A percentile compares a stretch with the other conserved stretches of the same genome.
phyloP scores from a whole-genome alignment of 2,113 vertebrate species.

The Rhagologus leucostigma region DNA sequence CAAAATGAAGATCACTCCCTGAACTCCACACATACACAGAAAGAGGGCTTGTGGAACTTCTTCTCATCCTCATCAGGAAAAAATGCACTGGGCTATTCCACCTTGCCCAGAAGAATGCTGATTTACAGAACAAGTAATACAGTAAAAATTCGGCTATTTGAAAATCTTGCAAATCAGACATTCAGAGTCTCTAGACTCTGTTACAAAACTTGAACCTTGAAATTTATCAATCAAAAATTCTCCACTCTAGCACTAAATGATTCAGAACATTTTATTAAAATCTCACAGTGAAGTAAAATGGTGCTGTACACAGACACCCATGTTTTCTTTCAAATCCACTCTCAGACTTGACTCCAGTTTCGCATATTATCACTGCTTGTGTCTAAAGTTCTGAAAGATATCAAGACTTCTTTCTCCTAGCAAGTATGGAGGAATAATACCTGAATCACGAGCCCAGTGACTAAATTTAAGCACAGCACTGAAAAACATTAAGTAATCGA shows the following conservation, averaged over 20 bases:
- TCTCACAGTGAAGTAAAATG: background rate
- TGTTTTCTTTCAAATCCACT: background rate
- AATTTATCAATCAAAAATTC: background rate
- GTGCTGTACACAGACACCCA: background rate
- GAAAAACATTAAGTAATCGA: background rate
- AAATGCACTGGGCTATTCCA: background rate
- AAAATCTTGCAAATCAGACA: background rate
- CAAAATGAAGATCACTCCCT: background rate
- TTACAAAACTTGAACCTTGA: background rate
- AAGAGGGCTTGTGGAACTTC: background rate
- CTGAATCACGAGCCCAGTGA: background rate
- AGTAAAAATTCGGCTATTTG: background rate
- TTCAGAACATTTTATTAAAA: background rate
- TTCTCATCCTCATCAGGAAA: background rate
- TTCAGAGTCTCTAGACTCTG: background rate
- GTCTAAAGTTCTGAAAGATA: background rate
- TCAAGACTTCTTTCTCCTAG: background rate
- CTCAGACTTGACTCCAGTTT: background rate
- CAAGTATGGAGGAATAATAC: background rate
- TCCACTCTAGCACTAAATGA: background rate
- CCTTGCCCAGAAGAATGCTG: background rate
- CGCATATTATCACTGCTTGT: background rate
- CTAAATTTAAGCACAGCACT: background rate
- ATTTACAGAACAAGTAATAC: background rate
- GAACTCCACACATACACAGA: fast-evolving